Base-by-base conservation (phyloP, 2,113 vertebrate species). In the Rana temporaria region DNA sequence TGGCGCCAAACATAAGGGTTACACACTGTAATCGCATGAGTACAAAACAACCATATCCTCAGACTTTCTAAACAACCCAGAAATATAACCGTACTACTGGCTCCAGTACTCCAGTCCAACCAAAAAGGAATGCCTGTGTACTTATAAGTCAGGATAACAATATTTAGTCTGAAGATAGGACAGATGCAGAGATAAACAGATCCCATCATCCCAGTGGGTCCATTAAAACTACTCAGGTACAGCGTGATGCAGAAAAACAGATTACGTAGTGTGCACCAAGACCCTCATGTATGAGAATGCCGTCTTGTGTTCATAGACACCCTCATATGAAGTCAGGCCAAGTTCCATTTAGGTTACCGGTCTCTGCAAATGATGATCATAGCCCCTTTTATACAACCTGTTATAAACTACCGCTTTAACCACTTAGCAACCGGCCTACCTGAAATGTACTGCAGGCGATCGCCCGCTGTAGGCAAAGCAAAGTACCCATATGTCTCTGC, bases 121-220 rank as follows among this genome's bases (percentile, higher is more conserved):
- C 69, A 56, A 48, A 71, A n/a, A 73, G 53, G 70, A 73, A 73
- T 73, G 70, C 30, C 17, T 32, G 69, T 56, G 22, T 34, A 57
- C 69, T 71, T 11, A 9, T 15, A 71, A 1, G 42, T 48, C 0
- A 26, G 69, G 48, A 56, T 4, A 71, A 71, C 48, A 71, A 71
- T 73, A 73, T 73, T 56, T 30, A 57, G 52, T 73, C 70, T 73
- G 53, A 73, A 73, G 52, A 71, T 53, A 71, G 69, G 30, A 55
- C 69, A 71, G 69, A 71, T 71, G 42, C 42, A 20, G 38, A 70
- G 68, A 70, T 71, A 71, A 55, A 71, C 20, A 55, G 42, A 14
- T 18, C 17, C 22, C 68, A 71, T 71, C 68, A 24, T 20, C 68
- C 9, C 68, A 53, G 68, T 22, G 42, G 42, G 68, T 42, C 68